Evolutionary conservation across 2,113 vertebrate genomes (phyloP).

Genomic region (Gavialis gangeticus): DNA sequence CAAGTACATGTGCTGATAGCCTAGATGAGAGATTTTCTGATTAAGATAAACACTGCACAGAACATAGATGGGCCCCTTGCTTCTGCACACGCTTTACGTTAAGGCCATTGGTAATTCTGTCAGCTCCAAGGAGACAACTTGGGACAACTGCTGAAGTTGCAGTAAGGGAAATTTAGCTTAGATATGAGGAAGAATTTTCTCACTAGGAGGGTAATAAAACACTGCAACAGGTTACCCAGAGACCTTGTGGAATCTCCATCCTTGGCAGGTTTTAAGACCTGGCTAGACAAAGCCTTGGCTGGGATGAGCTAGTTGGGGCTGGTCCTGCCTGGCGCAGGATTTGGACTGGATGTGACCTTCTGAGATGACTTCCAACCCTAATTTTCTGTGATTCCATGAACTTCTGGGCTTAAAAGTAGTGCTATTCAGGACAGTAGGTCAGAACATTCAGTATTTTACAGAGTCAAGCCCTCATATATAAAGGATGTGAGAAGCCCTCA

Average conservation of each 20-base stretch:
- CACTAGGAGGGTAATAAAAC: no score
- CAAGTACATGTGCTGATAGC: neutral
- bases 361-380: no score
- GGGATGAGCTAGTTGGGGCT: no score
- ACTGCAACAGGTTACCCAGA: no score
- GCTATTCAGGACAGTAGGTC: accelerated
- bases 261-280: no score
- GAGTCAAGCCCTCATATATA: neutral
- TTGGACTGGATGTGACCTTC: no score
- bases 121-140: neutral
- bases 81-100: neutral
- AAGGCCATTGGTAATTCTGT: neutral
- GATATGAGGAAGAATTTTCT: no score
- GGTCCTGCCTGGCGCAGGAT: no score
- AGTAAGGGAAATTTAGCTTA: neutral
- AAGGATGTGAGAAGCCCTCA: neutral
- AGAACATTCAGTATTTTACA: neutral
- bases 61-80: neutral
- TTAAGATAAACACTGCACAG: neutral
- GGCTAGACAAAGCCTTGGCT: no score
- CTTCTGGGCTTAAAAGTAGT: neutral
- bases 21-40: neutral
- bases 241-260: no score
- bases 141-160: neutral
- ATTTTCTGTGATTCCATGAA: no score